Percentiles rank a stretch among this genome's conserved stretches.
phyloP scores from a whole-genome alignment of 2,797 vertebrate genomes.

The Clarias laeviceps region DNA sequence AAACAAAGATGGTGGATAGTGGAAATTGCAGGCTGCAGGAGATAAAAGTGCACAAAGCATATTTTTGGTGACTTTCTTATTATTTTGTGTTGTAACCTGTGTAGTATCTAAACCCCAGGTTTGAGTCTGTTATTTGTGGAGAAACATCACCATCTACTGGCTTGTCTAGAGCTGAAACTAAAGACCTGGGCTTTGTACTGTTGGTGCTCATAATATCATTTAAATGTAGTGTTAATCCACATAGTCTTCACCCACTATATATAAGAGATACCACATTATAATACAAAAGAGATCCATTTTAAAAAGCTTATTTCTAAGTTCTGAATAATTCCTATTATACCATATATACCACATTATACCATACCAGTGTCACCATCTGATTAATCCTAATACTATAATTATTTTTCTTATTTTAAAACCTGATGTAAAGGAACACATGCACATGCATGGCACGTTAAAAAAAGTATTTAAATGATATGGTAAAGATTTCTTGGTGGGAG shows the following conservation, averaged over 20 bases:
- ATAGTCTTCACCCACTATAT: conserved; percentile 26
- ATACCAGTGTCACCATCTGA: not conserved
- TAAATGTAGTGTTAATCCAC: conserved; percentile 33
- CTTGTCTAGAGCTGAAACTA: conserved; percentile 3
- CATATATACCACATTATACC: not conserved
- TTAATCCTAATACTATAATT: not conserved
- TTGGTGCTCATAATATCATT: conserved; percentile 34
- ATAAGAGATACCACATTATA: too few relatives aligned
- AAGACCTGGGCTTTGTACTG: not conserved
- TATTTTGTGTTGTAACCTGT: not conserved
- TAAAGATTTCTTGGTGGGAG: not conserved
- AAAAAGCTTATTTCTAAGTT: not conserved
- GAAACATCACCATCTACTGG: conserved; percentile 50
- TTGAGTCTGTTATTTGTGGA: not conserved
- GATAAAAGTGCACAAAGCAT: conserved; percentile 13
- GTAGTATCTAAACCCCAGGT: not conserved
- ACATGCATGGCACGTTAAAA: not conserved
- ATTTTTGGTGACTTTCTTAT: not conserved
- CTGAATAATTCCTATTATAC: not conserved
- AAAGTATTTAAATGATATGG: not conserved
- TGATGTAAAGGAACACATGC: not conserved
- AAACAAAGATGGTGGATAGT: not conserved
- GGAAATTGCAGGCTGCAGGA: not conserved
- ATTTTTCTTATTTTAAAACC: not conserved
- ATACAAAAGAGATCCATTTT: too few relatives aligned